Evolutionary conservation across 2,888 invertebrate species (phyloP).

Genomic region (Leptinotarsa rubiginosa): DNA sequence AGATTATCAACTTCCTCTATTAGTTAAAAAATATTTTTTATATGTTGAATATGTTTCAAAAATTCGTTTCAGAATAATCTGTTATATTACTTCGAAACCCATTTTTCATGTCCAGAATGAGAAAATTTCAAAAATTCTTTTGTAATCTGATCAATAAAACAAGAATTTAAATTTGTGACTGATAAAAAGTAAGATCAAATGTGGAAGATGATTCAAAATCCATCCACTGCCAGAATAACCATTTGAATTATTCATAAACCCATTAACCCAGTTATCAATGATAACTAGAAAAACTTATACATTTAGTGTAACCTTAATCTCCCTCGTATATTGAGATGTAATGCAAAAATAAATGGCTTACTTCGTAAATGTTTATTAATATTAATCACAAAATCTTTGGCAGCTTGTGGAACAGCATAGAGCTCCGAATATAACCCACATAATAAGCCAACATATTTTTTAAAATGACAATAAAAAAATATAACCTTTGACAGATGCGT

Average conservation of each 20-base stretch:
- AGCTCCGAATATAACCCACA: conserved; percentile 42
- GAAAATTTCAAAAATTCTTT: too few species aligned
- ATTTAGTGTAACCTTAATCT: not conserved
- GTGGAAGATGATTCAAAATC: too few species aligned
- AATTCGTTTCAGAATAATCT: too few species aligned
- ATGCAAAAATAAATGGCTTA: conserved; percentile 58
- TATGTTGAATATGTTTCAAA: too few species aligned
- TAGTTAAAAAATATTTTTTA: too few species aligned
- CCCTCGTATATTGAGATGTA: conserved; percentile 33
- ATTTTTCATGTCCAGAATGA: too few species aligned
- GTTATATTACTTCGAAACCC: too few species aligned
- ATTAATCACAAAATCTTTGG: conserved; percentile 58
- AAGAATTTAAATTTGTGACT: too few species aligned
- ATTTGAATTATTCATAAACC: not conserved
- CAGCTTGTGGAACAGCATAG: conserved; percentile 41
- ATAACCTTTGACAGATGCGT: conserved; percentile 93
- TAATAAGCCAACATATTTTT: conserved; percentile 33
- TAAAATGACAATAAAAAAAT: conserved; percentile 54
- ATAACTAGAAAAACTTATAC: not conserved
- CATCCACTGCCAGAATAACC: not conserved
- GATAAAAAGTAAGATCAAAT: too few species aligned
- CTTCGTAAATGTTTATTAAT: conserved; percentile 60
- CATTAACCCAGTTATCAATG: not conserved
- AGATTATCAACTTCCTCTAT: too few species aligned
- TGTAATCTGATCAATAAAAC: too few species aligned